Evolutionary conservation across 2,888 invertebrate species (phyloP), one percentile per base, ranked within the genome.

Genomic region (Tenthredo notha): DNA sequence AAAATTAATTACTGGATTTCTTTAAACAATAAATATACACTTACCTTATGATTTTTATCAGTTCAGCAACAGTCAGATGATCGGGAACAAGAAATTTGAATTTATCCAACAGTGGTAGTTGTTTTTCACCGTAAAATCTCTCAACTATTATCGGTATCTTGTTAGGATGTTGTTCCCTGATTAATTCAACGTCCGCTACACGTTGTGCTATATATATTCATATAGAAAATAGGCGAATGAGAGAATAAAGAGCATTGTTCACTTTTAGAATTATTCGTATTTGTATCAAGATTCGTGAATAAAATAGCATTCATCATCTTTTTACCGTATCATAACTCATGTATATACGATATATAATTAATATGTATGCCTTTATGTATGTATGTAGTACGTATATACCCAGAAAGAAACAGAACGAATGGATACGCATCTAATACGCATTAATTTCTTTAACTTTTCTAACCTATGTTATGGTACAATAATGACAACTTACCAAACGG

Each of bases 1-100:
- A 33, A 0, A 33, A 74, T 7, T 37, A 74, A 58, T 74, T 12
- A 84, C 74, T 70, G 74, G 2, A 33, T 61, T 54, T 37, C 6
- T 9, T 43, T 12, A 47, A 47, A 47, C 72, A 9, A 72, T 40
- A 29, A 29, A 50, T 50, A 29, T 72, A 92, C 93, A 92, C 93
- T 94, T 94, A 98, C 98, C 97, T 96, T 93, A 98, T 97, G 86
- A 98, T 97, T 86, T 97, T 96, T 89, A 97, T 95, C 91, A 98
- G 97, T 93, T 98, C 98, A 78, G 98, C 97, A 96, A 98, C 97
- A 0, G 98, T 97, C 75, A 98, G 96, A 92, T 98, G 98, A 94
- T 97, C 97, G 1, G 98, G 98, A 18, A 98, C 98, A 90, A 98
- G 94, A 94, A 97, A 98, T 93, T 98, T 98, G 0, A 96, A 96